Evolutionary conservation across 2,797 vertebrate species (phyloP).

Genomic region (Tenualosa ilisha): DNA sequence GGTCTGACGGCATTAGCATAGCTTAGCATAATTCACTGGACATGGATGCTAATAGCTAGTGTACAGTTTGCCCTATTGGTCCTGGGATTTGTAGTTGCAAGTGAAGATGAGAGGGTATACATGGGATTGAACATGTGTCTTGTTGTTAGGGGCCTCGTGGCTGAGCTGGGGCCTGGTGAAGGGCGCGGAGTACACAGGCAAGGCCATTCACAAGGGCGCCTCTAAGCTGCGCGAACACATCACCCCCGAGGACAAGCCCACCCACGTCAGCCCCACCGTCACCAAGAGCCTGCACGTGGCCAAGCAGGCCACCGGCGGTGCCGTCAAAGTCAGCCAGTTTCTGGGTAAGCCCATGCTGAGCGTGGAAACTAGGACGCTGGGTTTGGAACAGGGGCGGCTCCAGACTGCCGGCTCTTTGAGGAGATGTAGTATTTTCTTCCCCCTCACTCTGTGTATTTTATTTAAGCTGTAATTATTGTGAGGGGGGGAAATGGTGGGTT

Average conservation of each 20-base stretch:
- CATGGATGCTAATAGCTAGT: too few species aligned
- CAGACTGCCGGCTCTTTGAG: not conserved
- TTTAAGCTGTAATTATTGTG: not conserved
- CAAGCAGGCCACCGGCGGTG: conserved; percentile 94
- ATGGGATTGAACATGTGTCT: not conserved
- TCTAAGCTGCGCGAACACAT: conserved; percentile 93
- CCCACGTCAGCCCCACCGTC: conserved; percentile 88
- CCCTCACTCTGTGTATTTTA: not conserved
- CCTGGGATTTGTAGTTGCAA: too few species aligned
- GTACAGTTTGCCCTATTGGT: too few species aligned
- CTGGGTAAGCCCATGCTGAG: conserved; percentile 77
- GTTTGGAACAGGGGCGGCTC: not conserved
- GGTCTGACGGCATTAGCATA: too few species aligned
- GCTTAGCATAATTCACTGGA: too few species aligned
- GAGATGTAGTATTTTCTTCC: not conserved
- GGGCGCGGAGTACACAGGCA: conserved; percentile 94
- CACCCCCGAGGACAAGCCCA: conserved; percentile 91
- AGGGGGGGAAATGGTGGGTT: not conserved
- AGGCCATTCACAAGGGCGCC: conserved; percentile 94
- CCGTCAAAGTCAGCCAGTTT: conserved; percentile 97
- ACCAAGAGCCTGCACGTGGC: conserved; percentile 90
- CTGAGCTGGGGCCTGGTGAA: conserved; percentile 95
- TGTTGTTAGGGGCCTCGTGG: conserved; percentile 86
- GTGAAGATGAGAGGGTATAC: too few species aligned
- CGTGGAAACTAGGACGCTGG: not conserved